Base-by-base conservation (phyloP, 2,113 vertebrate genomes). In the Lepus europaeus region DNA sequence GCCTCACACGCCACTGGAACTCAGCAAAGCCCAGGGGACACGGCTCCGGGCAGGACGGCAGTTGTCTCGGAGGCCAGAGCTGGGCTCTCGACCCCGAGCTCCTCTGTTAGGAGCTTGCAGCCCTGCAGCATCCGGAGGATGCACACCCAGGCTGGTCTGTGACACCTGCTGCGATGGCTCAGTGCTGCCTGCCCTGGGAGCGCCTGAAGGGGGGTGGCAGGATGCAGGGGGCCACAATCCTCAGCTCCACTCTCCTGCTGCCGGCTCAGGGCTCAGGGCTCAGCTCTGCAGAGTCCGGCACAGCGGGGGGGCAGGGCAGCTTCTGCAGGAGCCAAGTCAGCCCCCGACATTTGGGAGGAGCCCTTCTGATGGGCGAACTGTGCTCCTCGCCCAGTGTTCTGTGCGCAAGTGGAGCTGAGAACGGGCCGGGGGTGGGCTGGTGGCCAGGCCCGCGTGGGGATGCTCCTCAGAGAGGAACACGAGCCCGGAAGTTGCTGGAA, bases 401-500 rank as follows among this genome's bases (percentile, higher is more conserved):
- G 3, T 36, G 49, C 59, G 1, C 2, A 1, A 0, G 73, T 1
- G 3, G 59, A 7, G 27, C 49, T 0, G 3, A 16, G 6, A 20
- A 5, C 6, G 9, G 33, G 76, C 59, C 3, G 2, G 8, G 69
- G 49, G 59, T 0, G 3, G 33, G 45, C 77, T 69, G 93, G 63
- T 3, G 33, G 19, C 33, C 33, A 1, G 59, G 49, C 53, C 29
- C 1, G 3, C 0, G 2, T 0, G 45, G 5, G 11, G 0, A 1
- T 2, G 25, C n/a, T 23, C 5, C 0, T 5, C 5, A 0, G 17
- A 63, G 36, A 1, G 49, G 76, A 66, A 9, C 0, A 20, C 27
- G 9, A 36, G 36, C 82, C 27, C 69, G 51, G 64, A 27, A 7
- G 20, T 19, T 13, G 8, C 39, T 23, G 68, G 45, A 10, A 12